Evolutionary conservation across 2,888 invertebrate genomes (phyloP).

Genomic region (Polietes domitor): DNA sequence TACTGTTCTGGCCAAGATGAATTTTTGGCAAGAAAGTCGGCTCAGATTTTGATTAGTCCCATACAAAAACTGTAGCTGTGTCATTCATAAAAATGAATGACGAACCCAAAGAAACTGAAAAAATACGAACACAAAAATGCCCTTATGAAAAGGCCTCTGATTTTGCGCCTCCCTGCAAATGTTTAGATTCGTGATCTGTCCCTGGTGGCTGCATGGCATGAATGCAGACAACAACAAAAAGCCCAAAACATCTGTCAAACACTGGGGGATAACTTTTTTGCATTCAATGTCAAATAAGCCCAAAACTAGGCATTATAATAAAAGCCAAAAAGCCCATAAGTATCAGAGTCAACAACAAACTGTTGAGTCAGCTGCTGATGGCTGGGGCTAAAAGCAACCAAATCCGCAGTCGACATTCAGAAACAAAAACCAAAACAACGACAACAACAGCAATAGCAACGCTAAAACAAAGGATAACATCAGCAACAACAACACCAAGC

Average conservation of each 20-base stretch:
- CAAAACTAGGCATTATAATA: slow-evolving; percentile 64
- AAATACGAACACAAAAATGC: too few relatives aligned
- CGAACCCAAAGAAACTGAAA: too few relatives aligned
- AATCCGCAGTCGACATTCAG: slow-evolving; percentile 34
- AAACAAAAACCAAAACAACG: neutral
- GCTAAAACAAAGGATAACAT: slow-evolving; percentile 8
- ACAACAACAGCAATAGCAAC: slow-evolving; percentile 14
- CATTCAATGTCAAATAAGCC: slow-evolving; percentile 61
- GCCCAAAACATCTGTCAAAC: slow-evolving; percentile 51
- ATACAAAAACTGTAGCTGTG: too few relatives aligned
- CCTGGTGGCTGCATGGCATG: too few relatives aligned
- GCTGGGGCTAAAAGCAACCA: slow-evolving; percentile 15
- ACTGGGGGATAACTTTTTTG: slow-evolving; percentile 14
- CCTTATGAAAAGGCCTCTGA: too few relatives aligned
- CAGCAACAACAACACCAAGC: slow-evolving; percentile 5
- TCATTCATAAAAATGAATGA: too few relatives aligned
- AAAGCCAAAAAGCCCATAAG: slow-evolving; percentile 62
- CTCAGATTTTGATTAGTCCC: too few relatives aligned
- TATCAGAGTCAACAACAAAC: slow-evolving; percentile 65
- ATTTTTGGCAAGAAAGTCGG: too few relatives aligned
- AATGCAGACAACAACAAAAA: slow-evolving; percentile 35
- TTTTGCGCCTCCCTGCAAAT: too few relatives aligned
- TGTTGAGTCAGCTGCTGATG: slow-evolving; percentile 68
- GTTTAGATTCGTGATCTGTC: too few relatives aligned
- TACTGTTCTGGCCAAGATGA: too few relatives aligned